These are phyloP conservation scores for Aphidius colemani DNA, from an alignment of 2,888 invertebrate species.

Conservation along the genomic window DNA sequence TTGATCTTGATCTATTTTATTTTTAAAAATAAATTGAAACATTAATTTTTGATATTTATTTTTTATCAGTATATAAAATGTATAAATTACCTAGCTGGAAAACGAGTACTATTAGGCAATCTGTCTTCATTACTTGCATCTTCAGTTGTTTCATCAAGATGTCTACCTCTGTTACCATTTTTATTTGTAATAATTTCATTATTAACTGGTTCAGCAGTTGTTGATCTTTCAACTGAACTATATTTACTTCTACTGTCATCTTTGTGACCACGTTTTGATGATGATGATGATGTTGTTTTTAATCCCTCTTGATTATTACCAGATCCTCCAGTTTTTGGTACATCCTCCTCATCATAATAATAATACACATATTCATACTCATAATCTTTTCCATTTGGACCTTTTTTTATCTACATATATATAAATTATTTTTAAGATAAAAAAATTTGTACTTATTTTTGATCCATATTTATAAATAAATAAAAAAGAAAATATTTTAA, in stretches of 20 bases:
- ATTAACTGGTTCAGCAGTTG: conserved; percentile 66
- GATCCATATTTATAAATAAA: neutral
- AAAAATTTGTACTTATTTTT: neutral
- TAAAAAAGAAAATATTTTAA: neutral
- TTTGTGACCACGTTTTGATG: conserved; percentile 47
- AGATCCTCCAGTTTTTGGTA: conserved; percentile 53
- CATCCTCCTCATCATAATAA: conserved; percentile 83
- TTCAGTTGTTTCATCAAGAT: conserved; percentile 46
- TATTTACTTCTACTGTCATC: conserved; percentile 65
- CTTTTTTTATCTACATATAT: conserved; percentile 79
- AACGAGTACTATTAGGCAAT: conserved; percentile 82
- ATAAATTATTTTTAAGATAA: conserved; percentile 2
- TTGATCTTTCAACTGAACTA: conserved; percentile 64
- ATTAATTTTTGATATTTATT: no score
- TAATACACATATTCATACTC: conserved; percentile 92
- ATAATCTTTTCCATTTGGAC: conserved; percentile 87
- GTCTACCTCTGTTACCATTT: conserved; percentile 63
- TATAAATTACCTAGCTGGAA: conserved; percentile 68
- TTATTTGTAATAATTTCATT: conserved; percentile 71
- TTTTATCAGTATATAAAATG: no score
- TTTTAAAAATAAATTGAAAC: neutral
- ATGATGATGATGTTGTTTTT: conserved; percentile 55
- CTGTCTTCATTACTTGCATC: conserved; percentile 62
- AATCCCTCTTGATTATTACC: conserved; percentile 65
- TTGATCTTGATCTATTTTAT: conserved; percentile 52